Evolutionary conservation across 2,888 invertebrate genomes (phyloP), one percentile per base, ranked within the genome.

Genomic region (Scaptomyza flava): DNA sequence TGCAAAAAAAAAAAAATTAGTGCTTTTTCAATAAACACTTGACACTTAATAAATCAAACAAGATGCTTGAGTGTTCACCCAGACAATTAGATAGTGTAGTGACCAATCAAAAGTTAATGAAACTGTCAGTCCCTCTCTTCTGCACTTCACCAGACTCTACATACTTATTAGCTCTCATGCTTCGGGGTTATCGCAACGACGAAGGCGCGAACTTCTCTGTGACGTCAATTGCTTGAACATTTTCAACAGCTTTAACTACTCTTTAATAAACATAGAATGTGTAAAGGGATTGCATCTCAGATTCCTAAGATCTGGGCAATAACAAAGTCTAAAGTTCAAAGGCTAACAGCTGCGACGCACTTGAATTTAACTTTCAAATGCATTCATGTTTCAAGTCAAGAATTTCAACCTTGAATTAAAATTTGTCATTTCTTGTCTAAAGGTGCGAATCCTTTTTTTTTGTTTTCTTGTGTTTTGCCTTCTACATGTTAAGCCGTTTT

Each of bases 121-220:
- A 61, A 59, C 17, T 61, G 38, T 46, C 45, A 58, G 53, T 33
- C 7, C 7, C 36, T 8, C 34, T 11, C 34, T 11, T 11, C 42
- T 11, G 3, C 23, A 1, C 6, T 27, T 33, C 34, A 11, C 27
- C 12, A 42, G 47, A 34, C 42, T 51, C 20, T 57, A 17, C n/a
- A 45, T 31, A 20, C 9, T 33, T 23, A 50, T 30, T 34, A 31
- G 9, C 31, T 20, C n/a, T 36, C 23, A n/a, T 11, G 23, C n/a
- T 12, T 12, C 14, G 67, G 74, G 85, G 86, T 81, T 82, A 81
- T 85, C 86, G 53, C 23, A 36, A 23, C 31, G 47, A 31, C 48
- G 30, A 52, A 20, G 51, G 38, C 33, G 71, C 50, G 47, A 50
- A 33, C 41, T 47, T 61, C 51, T 60, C 54, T n/a, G 68, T 82